A percentile compares a stretch with the other conserved stretches of the same genome.
Conservation (phyloP, 1,140 invertebrate species). For the Subanguina moxae region DNA sequence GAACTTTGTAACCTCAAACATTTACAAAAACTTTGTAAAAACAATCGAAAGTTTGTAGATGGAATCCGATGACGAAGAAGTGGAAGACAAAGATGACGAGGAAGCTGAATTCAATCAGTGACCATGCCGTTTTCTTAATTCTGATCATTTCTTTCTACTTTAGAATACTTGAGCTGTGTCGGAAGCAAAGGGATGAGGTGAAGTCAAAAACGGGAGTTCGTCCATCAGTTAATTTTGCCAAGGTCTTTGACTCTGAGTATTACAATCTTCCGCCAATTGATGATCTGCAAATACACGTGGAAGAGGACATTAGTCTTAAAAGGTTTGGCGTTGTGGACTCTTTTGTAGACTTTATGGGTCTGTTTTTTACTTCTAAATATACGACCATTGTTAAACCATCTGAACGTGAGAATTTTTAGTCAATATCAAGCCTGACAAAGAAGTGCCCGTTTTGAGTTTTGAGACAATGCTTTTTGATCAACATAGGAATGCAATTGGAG, state of each 20-base stretch:
- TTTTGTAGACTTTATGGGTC: slow-evolving; percentile 41
- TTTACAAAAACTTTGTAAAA: too few relatives aligned
- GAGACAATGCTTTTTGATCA: slow-evolving; percentile 43
- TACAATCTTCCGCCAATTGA: slow-evolving; percentile 33
- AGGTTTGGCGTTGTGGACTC: slow-evolving; percentile 37
- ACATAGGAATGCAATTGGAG: slow-evolving; percentile 31
- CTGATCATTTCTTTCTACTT: slow-evolving; percentile 17
- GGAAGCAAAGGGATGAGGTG: slow-evolving; percentile 6
- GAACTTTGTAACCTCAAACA: too few relatives aligned
- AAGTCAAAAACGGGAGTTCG: background rate
- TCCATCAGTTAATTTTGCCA: background rate
- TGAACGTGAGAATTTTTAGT: slow-evolving; percentile 24
- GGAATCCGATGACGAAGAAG: slow-evolving; percentile 38
- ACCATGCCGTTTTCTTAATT: background rate
- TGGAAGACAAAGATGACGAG: slow-evolving; percentile 25
- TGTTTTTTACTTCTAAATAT: slow-evolving; percentile 6
- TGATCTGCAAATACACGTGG: slow-evolving; percentile 31
- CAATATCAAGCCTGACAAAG: slow-evolving; percentile 29
- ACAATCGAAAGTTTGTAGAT: background rate
- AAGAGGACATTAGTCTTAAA: slow-evolving; percentile 27
- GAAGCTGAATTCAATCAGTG: slow-evolving; percentile 28
- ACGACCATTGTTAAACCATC: too few relatives aligned
- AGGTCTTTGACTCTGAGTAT: slow-evolving; percentile 27
- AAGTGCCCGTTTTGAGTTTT: slow-evolving; percentile 33
- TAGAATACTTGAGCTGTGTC: slow-evolving; percentile 26